A percentile compares a stretch with the other conserved stretches of the same genome.
Evolutionary conservation across 2,797 vertebrate genomes (phyloP).

Genomic region (Lacerta bilineata): DNA sequence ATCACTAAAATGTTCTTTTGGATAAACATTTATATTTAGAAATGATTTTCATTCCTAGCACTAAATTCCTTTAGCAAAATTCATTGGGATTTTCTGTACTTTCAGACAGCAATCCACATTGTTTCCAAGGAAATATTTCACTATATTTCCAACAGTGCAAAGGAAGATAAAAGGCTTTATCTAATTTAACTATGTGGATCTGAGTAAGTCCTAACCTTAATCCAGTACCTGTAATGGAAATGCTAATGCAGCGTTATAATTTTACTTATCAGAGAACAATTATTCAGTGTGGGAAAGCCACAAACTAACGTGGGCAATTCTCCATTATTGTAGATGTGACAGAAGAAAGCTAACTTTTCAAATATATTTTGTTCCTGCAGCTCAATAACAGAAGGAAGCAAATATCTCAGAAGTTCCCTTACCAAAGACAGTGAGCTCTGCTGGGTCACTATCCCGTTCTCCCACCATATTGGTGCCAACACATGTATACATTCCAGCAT

Average conservation of each 20-base stretch:
- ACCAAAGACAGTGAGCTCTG: slow-evolving; percentile 98
- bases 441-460: slow-evolving; percentile 96
- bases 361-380: background rate
- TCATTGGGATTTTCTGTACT: slow-evolving; percentile 66
- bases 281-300: background rate
- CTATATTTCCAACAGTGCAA: slow-evolving; percentile 69
- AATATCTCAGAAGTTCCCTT: slow-evolving; percentile 57
- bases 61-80: slow-evolving; percentile 66
- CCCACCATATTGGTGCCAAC: slow-evolving; percentile 99
- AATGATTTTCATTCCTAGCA: slow-evolving; percentile 24
- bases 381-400: slow-evolving; percentile 16
- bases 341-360: background rate
- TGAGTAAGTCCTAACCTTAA: slow-evolving; percentile 33
- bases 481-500: slow-evolving; percentile 96
- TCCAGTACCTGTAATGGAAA: slow-evolving; percentile 41
- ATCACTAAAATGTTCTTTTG: too few relatives aligned
- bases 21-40: too few relatives aligned
- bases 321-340: too few relatives aligned
- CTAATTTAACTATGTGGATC: slow-evolving; percentile 53
- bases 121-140: slow-evolving; percentile 65
- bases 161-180: slow-evolving; percentile 57
- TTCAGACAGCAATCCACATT: slow-evolving; percentile 64
- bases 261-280: background rate
- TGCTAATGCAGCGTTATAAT: slow-evolving; percentile 39
- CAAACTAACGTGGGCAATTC: background rate